Evolutionary conservation across 2,797 vertebrate genomes (phyloP), one percentile per base, ranked within the genome.

Genomic region (Adelosebastes latens): DNA sequence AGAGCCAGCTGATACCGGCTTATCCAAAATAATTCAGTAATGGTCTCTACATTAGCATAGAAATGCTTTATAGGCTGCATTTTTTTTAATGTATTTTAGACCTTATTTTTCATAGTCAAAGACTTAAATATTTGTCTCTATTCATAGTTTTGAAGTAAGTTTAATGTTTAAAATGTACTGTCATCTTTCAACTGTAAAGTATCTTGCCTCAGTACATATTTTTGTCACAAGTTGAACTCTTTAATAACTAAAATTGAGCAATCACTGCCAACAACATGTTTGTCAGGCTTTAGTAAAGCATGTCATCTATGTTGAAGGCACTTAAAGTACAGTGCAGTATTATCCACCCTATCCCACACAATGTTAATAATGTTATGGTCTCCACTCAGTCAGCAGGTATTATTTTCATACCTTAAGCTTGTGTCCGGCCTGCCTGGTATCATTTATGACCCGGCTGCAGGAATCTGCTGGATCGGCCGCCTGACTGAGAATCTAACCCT

Each of bases 391-490:
- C 87, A 87, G 65, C 86, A 86, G 55, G 84, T 88, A 84, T 89
- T 84, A 84, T 87, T 86, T 85, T 85, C 87, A 88, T 83, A 83
- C 70, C 65, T 77, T 79, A 59, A 85, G 82, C 86, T 74, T 72
- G 82, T 79, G 71, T 85, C 68, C 77, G 32, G 70, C 64, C 29
- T 53, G 42, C 75, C 36, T 61, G 13, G 53, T 80, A 72, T 80
- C 88, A 60, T 80, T 91, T 81, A 78, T 88, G 81, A 81, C 87
- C 86, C 73, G 36, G 68, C 86, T 75, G 64, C 85, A 89, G 88
- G 87, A 93, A 87, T 92, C 88, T 79, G 78, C 85, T 63, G 89
- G 87, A 88, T 80, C 81, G 60, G 67, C 77, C 32, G 4, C 66
- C 65, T 58, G 75, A 79, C 86, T 72, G 75, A 81, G 84, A 92